phyloP scores from a whole-genome alignment of 1,140 invertebrate species.

The Drosophila gunungcola region DNA sequence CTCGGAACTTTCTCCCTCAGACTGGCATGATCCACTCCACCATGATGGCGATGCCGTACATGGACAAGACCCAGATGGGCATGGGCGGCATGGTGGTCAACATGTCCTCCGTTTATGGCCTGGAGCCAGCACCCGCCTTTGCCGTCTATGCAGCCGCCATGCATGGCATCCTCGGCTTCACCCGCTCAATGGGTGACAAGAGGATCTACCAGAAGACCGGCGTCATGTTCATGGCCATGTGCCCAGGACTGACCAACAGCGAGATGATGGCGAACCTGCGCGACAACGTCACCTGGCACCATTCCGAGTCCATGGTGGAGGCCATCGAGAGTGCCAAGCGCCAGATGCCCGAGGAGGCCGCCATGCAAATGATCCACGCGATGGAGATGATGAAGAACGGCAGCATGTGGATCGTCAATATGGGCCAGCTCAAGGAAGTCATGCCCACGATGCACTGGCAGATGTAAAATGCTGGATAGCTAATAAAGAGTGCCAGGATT shows the following conservation, averaged over 20 bases:
- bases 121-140: slow-evolving; percentile 77
- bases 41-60: slow-evolving; percentile 71
- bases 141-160: slow-evolving; percentile 86
- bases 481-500: slow-evolving; percentile 8
- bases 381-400: slow-evolving; percentile 78
- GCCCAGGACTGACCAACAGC: slow-evolving; percentile 68
- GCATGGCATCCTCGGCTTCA: slow-evolving; percentile 86
- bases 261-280: slow-evolving; percentile 79
- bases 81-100: slow-evolving; percentile 88
- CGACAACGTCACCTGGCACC: slow-evolving; percentile 70
- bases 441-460: slow-evolving; percentile 71
- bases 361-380: slow-evolving; percentile 67
- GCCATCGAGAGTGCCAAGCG: slow-evolving; percentile 70
- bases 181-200: slow-evolving; percentile 81
- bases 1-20: slow-evolving; percentile 16
- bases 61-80: slow-evolving; percentile 87
- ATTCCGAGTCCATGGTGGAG: slow-evolving; percentile 64
- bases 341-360: slow-evolving; percentile 73
- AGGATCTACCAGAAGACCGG: slow-evolving; percentile 66
- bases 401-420: slow-evolving; percentile 71
- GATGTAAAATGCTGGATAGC: slow-evolving; percentile 36
- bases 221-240: slow-evolving; percentile 71
- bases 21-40: slow-evolving; percentile 71
- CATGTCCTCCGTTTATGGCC: slow-evolving; percentile 87
- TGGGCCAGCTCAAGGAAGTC: slow-evolving; percentile 72